Conservation (phyloP, 2,113 vertebrate genomes). For the Urocitellus parryii region DNA sequence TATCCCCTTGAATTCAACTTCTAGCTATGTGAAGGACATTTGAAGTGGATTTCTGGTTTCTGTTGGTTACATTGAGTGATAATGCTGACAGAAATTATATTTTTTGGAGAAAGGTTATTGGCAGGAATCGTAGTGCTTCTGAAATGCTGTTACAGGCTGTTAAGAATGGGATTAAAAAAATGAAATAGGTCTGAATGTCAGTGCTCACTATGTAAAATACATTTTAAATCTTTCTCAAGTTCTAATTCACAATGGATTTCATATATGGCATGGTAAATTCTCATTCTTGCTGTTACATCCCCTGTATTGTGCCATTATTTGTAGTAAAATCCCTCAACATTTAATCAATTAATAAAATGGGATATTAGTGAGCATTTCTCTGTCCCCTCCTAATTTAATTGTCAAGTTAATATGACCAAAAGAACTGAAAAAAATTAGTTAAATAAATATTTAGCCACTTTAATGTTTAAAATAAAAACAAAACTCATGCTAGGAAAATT, state of each 20-base stretch:
- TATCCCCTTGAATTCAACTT: slow-evolving; percentile 86
- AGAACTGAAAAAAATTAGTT: slow-evolving; percentile 24
- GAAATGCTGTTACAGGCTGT: slow-evolving; percentile 82
- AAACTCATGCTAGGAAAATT: background rate
- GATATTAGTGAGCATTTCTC: background rate
- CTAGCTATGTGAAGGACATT: slow-evolving; percentile 85
- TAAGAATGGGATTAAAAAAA: slow-evolving; percentile 83
- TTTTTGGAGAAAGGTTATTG: slow-evolving; percentile 84
- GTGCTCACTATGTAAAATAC: slow-evolving; percentile 77
- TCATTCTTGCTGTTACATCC: background rate
- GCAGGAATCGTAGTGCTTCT: slow-evolving; percentile 79
- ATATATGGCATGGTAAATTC: slow-evolving; percentile 21
- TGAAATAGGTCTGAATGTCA: slow-evolving; percentile 82
- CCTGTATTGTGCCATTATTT: background rate
- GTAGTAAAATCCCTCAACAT: background rate
- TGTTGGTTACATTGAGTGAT: slow-evolving; percentile 82
- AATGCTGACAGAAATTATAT: slow-evolving; percentile 85
- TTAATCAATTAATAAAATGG: slow-evolving; percentile 17
- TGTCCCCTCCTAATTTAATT: background rate
- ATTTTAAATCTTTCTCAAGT: slow-evolving; percentile 77
- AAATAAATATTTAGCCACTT: background rate
- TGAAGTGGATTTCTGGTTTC: slow-evolving; percentile 88
- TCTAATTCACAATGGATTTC: slow-evolving; percentile 77
- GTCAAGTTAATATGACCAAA: background rate
- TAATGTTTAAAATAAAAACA: slow-evolving; percentile 51